phyloP scores from a whole-genome alignment of 2,888 invertebrate genomes.

The Macrosiphum euphorbiae region DNA sequence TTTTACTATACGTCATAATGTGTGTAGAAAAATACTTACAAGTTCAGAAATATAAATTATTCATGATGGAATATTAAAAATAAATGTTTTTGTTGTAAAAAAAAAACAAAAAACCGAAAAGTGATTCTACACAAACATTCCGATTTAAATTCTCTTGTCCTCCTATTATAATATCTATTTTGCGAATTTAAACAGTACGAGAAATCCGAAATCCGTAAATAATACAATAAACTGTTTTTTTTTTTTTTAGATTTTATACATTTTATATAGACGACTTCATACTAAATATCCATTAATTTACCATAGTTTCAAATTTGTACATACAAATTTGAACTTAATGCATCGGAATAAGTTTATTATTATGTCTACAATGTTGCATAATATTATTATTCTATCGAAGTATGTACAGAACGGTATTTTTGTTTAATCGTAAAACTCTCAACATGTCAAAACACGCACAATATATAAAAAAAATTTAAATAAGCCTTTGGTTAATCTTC shows the following conservation, averaged over 20 bases:
- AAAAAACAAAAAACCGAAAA: neutral
- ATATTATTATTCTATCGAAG: neutral
- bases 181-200: neutral
- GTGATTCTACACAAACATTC: neutral
- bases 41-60: constrained; percentile 24
- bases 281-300: neutral
- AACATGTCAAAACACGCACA: neutral
- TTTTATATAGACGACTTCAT: neutral
- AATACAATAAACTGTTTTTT: neutral
- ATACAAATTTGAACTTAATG: neutral
- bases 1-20: neutral
- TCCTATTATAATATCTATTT: constrained; percentile 11
- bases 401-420: neutral
- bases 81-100: constrained; percentile 34
- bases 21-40: neutral
- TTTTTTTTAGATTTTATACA: neutral
- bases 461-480: neutral
- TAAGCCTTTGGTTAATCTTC: neutral
- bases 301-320: neutral
- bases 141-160: neutral
- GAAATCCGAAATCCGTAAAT: constrained; percentile 17
- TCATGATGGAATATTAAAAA: constrained; percentile 30
- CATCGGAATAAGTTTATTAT: neutral
- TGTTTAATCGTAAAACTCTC: neutral
- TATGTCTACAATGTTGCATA: neutral